phyloP scores from a whole-genome alignment of 2,888 invertebrate species.

The Athrips mouffetella region DNA sequence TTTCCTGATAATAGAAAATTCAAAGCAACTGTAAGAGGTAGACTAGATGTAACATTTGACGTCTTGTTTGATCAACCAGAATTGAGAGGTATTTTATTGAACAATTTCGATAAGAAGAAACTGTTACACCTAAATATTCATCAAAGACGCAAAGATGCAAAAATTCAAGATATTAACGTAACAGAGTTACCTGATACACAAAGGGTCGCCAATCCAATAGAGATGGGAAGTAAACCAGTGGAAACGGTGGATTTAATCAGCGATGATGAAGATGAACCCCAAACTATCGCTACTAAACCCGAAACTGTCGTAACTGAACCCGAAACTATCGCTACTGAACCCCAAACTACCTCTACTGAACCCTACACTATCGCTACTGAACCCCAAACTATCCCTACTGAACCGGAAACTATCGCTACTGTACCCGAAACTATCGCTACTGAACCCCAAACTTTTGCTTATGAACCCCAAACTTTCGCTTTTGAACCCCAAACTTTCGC shows the following conservation, averaged over 20 bases:
- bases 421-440: constrained; percentile 44
- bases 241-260: constrained; percentile 63
- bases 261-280: constrained; percentile 54
- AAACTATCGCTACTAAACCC: not conserved
- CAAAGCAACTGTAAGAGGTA: constrained; percentile 55
- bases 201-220: too few relatives aligned
- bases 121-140: constrained; percentile 52
- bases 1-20: constrained; percentile 53
- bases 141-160: constrained; percentile 32
- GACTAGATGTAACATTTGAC: constrained; percentile 41
- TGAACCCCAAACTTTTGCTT: constrained; percentile 43
- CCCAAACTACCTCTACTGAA: constrained; percentile 44
- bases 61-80: constrained; percentile 47
- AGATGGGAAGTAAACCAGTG: constrained; percentile 24
- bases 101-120: constrained; percentile 36
- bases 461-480: too few relatives aligned
- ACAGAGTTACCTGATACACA: too few relatives aligned
- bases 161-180: not conserved
- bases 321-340: not conserved
- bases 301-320: too few relatives aligned
- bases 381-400: too few relatives aligned
- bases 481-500: too few relatives aligned
- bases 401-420: too few relatives aligned
- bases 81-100: constrained; percentile 43
- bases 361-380: constrained; percentile 46